phyloP scores from a whole-genome alignment of 1,140 invertebrate genomes.

The Pectinophora gossypiella region DNA sequence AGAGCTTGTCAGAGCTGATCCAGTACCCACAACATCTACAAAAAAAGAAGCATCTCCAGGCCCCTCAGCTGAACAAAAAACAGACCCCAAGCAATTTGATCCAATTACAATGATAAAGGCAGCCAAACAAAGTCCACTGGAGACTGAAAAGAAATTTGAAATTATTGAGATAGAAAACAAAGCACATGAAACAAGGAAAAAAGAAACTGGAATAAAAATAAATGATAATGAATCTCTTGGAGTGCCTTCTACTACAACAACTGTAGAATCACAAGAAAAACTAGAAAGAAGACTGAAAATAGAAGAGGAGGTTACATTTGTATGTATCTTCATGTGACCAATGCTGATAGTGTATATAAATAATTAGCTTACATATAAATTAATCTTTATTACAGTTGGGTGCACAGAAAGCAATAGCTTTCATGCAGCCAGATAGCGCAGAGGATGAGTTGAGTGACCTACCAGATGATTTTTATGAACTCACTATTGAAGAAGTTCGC shows the following conservation, averaged over 20 bases:
- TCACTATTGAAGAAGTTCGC: slow-evolving; percentile 86
- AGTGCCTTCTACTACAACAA: slow-evolving; percentile 3
- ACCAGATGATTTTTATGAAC: slow-evolving; percentile 89
- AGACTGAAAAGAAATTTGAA: too few relatives aligned
- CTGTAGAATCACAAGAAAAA: slow-evolving; percentile 24
- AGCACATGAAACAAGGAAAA: slow-evolving; percentile 4
- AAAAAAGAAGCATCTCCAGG: not conserved
- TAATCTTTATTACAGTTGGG: slow-evolving; percentile 75
- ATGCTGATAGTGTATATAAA: not conserved
- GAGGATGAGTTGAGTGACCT: slow-evolving; percentile 78
- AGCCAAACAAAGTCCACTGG: too few relatives aligned
- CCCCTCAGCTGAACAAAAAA: not conserved
- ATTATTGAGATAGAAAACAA: not conserved
- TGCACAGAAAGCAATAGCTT: slow-evolving; percentile 81
- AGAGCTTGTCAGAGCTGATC: too few relatives aligned
- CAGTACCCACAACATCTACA: not conserved
- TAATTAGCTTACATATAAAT: not conserved
- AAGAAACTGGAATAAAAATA: too few relatives aligned
- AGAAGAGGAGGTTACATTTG: slow-evolving; percentile 71
- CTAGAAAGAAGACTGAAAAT: slow-evolving; percentile 56
- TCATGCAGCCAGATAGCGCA: slow-evolving; percentile 77
- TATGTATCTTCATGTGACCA: slow-evolving; percentile 45
- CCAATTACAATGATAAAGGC: slow-evolving; percentile 7
- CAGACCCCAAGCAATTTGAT: not conserved
- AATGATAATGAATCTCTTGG: too few relatives aligned